A percentile compares a stretch with the other conserved stretches of the same genome.
Evolutionary conservation across 92 coral and sea anemone species (phyloP).

Genomic region (Desmophyllum pertusum): DNA sequence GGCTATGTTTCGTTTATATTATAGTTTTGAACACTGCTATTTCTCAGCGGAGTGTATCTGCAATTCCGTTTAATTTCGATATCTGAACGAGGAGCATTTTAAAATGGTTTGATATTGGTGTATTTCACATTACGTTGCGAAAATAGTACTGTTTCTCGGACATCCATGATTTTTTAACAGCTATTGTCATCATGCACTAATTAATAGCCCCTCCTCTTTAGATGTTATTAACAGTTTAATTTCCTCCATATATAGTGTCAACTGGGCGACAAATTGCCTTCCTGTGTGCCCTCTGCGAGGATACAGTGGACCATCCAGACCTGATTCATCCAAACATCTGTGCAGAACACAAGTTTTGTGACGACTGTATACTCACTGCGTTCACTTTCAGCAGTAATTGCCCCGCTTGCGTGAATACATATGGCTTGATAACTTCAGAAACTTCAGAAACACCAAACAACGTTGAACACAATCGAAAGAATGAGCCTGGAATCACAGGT

Average conservation of each 20-base stretch:
- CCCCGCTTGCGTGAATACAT: slow-evolving; percentile 14
- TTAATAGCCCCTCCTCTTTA: neutral
- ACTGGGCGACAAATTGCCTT: neutral
- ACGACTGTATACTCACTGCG: slow-evolving; percentile 25
- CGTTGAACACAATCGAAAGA: neutral
- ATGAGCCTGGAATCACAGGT: neutral
- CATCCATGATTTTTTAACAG: too few species aligned
- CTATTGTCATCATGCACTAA: neutral
- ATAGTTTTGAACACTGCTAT: too few species aligned
- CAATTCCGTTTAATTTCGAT: too few species aligned
- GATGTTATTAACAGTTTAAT: neutral
- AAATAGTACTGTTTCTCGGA: too few species aligned
- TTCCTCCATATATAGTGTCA: neutral
- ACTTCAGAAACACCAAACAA: too few species aligned
- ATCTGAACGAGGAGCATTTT: too few species aligned
- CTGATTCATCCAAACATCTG: slow-evolving; percentile 11
- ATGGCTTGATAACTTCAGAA: slow-evolving; percentile 11
- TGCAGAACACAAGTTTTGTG: slow-evolving; percentile 24
- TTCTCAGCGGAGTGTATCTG: too few species aligned
- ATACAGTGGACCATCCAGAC: slow-evolving; percentile 21
- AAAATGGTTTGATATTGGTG: too few species aligned
- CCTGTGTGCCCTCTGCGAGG: slow-evolving; percentile 22
- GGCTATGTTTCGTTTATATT: too few species aligned
- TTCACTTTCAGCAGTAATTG: slow-evolving; percentile 13
- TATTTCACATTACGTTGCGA: too few species aligned